Percentiles rank a stretch among this genome's conserved stretches.
These are phyloP conservation scores for Erythrolamprus reginae DNA, from an alignment of 2,113 vertebrate genomes.

Conservation along the genomic window DNA sequence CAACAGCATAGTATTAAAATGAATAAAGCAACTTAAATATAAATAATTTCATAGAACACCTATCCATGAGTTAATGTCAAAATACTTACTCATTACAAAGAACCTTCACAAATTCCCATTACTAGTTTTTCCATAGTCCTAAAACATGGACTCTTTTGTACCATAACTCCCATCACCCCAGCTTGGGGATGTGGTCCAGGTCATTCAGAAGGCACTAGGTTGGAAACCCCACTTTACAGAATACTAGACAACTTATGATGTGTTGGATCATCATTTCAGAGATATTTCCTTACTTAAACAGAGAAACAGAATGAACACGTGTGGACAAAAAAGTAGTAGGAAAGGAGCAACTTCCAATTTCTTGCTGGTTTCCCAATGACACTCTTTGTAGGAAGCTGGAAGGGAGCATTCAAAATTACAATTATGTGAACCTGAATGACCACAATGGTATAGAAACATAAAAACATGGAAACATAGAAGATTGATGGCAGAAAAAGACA, in stretches of 20 bases:
- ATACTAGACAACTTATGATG: neutral
- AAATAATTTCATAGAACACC: neutral
- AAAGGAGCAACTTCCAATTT: neutral
- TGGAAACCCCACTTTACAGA: neutral
- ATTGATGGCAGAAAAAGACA: no score
- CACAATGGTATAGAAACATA: no score
- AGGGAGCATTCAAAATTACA: neutral
- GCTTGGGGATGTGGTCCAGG: neutral
- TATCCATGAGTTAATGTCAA: neutral
- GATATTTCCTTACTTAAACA: neutral
- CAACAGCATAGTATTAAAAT: neutral
- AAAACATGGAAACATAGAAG: no score
- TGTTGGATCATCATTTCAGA: neutral
- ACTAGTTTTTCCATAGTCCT: neutral
- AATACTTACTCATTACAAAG: neutral
- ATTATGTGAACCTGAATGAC: neutral
- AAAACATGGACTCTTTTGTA: neutral
- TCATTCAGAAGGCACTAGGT: neutral
- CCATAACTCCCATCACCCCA: neutral
- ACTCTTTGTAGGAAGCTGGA: neutral
- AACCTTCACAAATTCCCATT: neutral
- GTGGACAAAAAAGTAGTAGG: neutral
- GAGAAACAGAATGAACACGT: neutral
- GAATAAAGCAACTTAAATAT: neutral
- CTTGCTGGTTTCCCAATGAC: neutral